Conservation (phyloP, 2,888 invertebrate species). For the Phragmatobia fuliginosa region DNA sequence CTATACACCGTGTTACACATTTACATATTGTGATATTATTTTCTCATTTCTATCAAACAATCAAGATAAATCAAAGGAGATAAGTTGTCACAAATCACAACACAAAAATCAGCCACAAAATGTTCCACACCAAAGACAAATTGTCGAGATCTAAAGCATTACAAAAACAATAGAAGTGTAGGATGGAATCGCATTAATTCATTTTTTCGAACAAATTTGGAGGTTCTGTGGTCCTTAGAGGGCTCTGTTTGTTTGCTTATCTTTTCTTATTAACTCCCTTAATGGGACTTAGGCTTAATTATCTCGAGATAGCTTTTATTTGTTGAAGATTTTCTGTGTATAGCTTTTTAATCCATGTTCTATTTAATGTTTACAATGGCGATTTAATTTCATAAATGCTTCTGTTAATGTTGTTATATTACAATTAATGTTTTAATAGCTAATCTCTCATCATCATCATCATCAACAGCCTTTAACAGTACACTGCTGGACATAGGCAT, state of each 20-base stretch:
- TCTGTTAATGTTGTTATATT: too few species aligned
- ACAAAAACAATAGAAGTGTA: constrained; percentile 48
- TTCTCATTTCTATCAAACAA: not conserved
- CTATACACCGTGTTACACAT: not conserved
- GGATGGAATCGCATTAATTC: constrained; percentile 48
- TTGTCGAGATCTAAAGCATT: constrained; percentile 39
- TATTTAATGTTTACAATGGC: constrained; percentile 1
- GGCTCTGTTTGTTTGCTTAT: constrained; percentile 60
- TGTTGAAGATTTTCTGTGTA: constrained; percentile 26
- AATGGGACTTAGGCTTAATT: constrained; percentile 57
- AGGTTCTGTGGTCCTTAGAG: constrained; percentile 29
- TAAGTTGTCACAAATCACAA: constrained; percentile 19
- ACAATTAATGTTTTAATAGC: too few species aligned
- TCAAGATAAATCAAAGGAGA: not conserved
- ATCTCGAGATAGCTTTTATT: constrained; percentile 46
- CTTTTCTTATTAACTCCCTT: constrained; percentile 64
- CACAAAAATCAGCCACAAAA: constrained; percentile 36
- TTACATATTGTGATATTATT: not conserved
- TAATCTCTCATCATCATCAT: too few species aligned
- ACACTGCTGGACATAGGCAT: too few species aligned
- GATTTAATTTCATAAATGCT: not conserved
- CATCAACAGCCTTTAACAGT: too few species aligned
- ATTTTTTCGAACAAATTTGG: constrained; percentile 50
- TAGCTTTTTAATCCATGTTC: constrained; percentile 4
- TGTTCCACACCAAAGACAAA: constrained; percentile 38